These are phyloP conservation scores for Aptenodytes patagonicus DNA, from an alignment of 2,113 vertebrate genomes.

Conservation along the genomic window DNA sequence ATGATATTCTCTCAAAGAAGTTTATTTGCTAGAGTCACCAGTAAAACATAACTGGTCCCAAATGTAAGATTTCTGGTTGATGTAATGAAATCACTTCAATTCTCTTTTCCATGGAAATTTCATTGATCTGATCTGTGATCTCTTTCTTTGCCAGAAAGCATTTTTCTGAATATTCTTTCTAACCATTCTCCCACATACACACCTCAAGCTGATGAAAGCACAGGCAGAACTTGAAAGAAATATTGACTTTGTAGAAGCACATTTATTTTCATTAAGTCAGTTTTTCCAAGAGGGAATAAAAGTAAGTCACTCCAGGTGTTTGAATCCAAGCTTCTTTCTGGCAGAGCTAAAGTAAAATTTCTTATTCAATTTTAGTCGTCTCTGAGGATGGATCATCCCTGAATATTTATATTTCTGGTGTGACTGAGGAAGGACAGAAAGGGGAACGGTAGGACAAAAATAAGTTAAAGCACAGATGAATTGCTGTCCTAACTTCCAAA, in stretches of 20 bases:
- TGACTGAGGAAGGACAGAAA: not conserved
- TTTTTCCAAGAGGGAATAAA: conserved; percentile 25
- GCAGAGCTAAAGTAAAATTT: conserved; percentile 3
- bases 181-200: not conserved
- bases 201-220: conserved; percentile 31
- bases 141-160: conserved; percentile 36
- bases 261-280: conserved; percentile 54
- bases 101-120: conserved; percentile 41
- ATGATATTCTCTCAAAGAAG: not conserved
- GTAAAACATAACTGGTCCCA: not conserved
- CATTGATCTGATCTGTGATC: conserved; percentile 51
- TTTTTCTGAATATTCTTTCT: conserved; percentile 40
- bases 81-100: conserved; percentile 17
- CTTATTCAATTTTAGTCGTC: not conserved
- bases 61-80: not conserved
- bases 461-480: not conserved
- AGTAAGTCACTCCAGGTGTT: conserved; percentile 8
- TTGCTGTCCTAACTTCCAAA: not conserved
- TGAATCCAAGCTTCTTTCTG: conserved; percentile 21
- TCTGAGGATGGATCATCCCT: not conserved
- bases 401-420: conserved; percentile 24
- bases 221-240: conserved; percentile 43
- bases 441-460: not conserved
- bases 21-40: not conserved
- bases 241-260: conserved; percentile 37